Percentiles rank a stretch among this genome's conserved stretches.
Evolutionary conservation across 2,113 vertebrate species (phyloP).

Genomic region (Neopipo cinnamomea): DNA sequence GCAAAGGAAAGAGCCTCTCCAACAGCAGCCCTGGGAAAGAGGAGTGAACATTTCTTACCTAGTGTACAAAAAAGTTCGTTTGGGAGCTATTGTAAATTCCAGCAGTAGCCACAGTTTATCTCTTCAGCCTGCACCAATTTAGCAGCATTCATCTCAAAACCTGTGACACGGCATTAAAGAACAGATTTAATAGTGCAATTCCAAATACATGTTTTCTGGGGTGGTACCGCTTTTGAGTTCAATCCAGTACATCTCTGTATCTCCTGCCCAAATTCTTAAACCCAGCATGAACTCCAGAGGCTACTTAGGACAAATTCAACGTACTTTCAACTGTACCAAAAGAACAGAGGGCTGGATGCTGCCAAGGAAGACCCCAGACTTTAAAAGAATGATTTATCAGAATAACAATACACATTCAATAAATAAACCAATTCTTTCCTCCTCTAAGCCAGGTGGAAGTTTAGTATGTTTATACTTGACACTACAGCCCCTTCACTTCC

Average conservation of each 20-base stretch:
- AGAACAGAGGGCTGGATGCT: not conserved
- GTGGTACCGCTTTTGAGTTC: not conserved
- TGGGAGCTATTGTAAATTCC: not conserved
- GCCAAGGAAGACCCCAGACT: not conserved
- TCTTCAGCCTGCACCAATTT: not conserved
- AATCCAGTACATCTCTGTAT: not conserved
- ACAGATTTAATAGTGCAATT: slow-evolving; percentile 5
- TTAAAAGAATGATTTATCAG: not conserved
- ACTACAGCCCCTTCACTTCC: not conserved
- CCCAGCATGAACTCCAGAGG: not conserved
- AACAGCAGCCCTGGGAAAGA: not conserved
- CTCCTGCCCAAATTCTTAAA: not conserved
- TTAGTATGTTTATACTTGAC: not conserved
- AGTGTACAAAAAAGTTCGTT: not conserved
- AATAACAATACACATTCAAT: not conserved
- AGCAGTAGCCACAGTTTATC: not conserved
- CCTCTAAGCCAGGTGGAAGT: not conserved
- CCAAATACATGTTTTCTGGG: not conserved
- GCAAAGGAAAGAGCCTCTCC: slow-evolving; percentile 10
- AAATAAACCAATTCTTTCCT: not conserved
- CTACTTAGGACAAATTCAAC: not conserved
- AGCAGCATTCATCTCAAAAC: slow-evolving; percentile 7
- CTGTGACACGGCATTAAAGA: not conserved
- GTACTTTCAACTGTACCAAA: not conserved
- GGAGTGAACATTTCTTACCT: not conserved